These are phyloP conservation scores for Lerista edwardsae DNA, from an alignment of 2,797 vertebrate species.

Conservation along the genomic window DNA sequence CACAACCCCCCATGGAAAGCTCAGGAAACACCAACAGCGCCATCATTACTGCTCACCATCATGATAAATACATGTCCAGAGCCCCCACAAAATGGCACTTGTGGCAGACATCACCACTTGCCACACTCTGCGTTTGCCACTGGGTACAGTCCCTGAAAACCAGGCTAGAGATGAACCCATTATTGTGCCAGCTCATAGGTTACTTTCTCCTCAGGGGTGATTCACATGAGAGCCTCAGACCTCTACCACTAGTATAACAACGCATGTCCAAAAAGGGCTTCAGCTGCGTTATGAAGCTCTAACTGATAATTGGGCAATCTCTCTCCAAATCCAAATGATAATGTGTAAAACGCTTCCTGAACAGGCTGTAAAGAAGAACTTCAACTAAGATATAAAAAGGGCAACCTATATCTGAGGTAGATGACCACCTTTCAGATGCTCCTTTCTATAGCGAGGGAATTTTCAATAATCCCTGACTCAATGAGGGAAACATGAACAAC, in stretches of 20 bases:
- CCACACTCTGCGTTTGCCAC: too few relatives aligned
- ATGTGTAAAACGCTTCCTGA: conserved; percentile 58
- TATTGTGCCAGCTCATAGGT: not conserved
- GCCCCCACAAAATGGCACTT: too few relatives aligned
- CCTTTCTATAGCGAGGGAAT: conserved; percentile 49
- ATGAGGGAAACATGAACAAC: conserved; percentile 51
- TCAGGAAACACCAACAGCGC: too few relatives aligned
- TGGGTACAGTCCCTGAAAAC: not conserved
- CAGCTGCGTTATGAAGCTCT: conserved; percentile 1
- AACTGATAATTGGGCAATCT: conserved; percentile 22
- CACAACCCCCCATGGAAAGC: too few relatives aligned
- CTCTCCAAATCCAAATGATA: conserved; percentile 63
- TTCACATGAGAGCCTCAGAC: not conserved
- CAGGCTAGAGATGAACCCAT: not conserved
- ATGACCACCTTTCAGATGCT: conserved; percentile 63
- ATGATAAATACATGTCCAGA: too few relatives aligned
- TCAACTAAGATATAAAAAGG: conserved; percentile 56
- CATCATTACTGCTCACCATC: too few relatives aligned
- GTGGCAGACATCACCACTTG: too few relatives aligned
- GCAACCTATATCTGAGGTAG: conserved; percentile 76
- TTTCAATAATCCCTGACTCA: conserved; percentile 48
- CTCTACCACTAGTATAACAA: not conserved
- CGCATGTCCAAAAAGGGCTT: conserved; percentile 10
- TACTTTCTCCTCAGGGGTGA: not conserved
- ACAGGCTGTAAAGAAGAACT: conserved; percentile 61